Base-by-base conservation (phyloP, 2,888 invertebrate species). In the Pollenia angustigena region DNA sequence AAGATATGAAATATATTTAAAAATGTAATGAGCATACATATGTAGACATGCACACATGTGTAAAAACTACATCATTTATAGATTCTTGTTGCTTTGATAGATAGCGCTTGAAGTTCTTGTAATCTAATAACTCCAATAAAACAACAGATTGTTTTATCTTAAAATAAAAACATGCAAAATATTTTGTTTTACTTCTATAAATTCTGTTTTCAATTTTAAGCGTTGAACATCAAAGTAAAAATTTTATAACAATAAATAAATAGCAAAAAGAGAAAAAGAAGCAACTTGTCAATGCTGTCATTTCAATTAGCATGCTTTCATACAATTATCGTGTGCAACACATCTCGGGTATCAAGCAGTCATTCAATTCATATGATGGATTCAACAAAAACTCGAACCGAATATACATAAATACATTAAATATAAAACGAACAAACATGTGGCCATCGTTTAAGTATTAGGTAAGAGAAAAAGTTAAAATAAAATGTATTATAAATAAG, bases 251-350 rank as follows among this genome's bases (percentile, higher is more conserved):
- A 79, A 84, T 71, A 78, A 83, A 83, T 71, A 71, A 76, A 76
- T 82, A 52, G 50, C 69, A 48, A 14, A 32, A 52, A 48, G 62
- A n/a, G 50, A 56, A 71, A 16, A 60, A 78, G 18, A 64, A 56
- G 75, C 76, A 68, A 85, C 76, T 80, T 86, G 86, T 87, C 87
- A 84, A 74, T 81, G 83, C 87, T 87, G 87, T 87, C 87, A 84
- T 87, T 78, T 87, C 87, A 87, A 87, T 87, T 87, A 87, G 80
- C 84, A 81, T 72, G 76, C 87, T 76, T 84, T 68, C 66, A 84
- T 84, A 83, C 69, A 86, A 83, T 83, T 86, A 83, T 87, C 72
- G 87, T 81, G 71, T 64, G 58, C 64, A 66, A 46, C 64, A 87
- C 18, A 78, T 81, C 60, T 74, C 71, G 56, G 62, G 69, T 54